Base-by-base conservation (phyloP, 2,797 vertebrate species). In the Anomalospiza imberbis region DNA sequence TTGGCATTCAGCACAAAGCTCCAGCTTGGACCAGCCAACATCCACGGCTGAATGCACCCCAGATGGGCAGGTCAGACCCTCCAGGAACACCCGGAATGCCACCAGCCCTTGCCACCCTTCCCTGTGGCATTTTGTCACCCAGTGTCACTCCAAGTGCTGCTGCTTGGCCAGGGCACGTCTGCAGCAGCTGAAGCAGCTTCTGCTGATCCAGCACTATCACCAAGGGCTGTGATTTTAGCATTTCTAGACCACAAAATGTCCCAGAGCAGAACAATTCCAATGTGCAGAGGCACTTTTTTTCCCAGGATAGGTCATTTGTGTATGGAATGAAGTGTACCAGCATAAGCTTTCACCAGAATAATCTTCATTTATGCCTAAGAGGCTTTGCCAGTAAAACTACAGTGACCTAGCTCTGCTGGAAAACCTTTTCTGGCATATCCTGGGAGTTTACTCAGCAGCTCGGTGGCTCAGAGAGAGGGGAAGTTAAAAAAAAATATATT, bases 371-470 rank as follows among this genome's bases (percentile, higher is more conserved):
- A 66, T 83, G 87, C 76, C 70, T 96, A 96, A 95, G 93, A 96
- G 92, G 95, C 92, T 96, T 97, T 97, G 91, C 89, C 92, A 95
- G 91, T 91, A 96, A 96, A 96, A 95, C 95, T 94, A 61, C 44
- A 84, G 94, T 91, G 96, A 96, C 96, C 94, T 18, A 91, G 88
- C 95, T 94, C 73, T 65, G 76, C 79, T 91, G 91, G 82, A 93
- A 95, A 95, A 93, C 89, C 91, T 88, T 81, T 94, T 45, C 94
- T 91, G 45, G 2, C 66, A 9, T 17, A 75, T 28, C 76, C 87
- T 72, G 65, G 75, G 71, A 85, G 71, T 90, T 95, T 79, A 77
- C 48, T 94, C 93, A 80, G 91, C 82, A 89, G 93, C 57, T 51
- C 1, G 1, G 47, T 16, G 77, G 45, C 81, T 87, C 75, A 1